Evolutionary conservation across 2,797 vertebrate species (phyloP), one percentile per base, ranked within the genome.

Genomic region (Phoxinus dragarum): DNA sequence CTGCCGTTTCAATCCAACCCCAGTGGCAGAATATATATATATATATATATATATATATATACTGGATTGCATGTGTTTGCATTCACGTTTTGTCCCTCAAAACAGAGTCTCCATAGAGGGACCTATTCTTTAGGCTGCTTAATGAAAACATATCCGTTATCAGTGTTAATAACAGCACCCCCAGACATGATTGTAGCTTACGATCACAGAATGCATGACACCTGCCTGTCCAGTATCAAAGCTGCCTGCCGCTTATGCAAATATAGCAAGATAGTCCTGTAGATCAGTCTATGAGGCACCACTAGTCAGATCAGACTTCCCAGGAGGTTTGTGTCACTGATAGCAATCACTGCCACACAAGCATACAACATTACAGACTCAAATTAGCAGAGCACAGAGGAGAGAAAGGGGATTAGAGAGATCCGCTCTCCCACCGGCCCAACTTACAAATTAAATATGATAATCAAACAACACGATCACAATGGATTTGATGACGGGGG

Each of bases 401-500:
- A 95, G 92, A 94, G 95, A 96, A 97, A 97, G 96, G 94, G 96
- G 96, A 97, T 97, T 97, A 97, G 94, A 95, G 92, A 95, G 82
- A 95, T 94, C 88, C 61, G 23, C 67, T 10, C 69, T 86, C 83
- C 88, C 88, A 86, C 27, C 27, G 80, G 85, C 87, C 82, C 94
- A 93, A 91, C 95, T 95, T 96, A 95, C 95, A 96, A 96, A 96
- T 96, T 95, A 97, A 95, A 96, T 83, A 89, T 89, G 85, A 88
- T 88, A 89, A 90, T 90, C 87, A 89, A 88, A 73, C 86, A 66
- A 80, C 88, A 87, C 27, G 67, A 85, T 86, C 80, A 86, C 87
- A 86, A 83, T 81, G 84, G 84, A 86, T 71, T 82, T 81, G 73
- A 86, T 67, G 71, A 64, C 69, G 10, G 40, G 56, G 80, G 69